These are phyloP conservation scores for Plutella xylostella DNA, from an alignment of 2,888 invertebrate species.

Conservation along the genomic window DNA sequence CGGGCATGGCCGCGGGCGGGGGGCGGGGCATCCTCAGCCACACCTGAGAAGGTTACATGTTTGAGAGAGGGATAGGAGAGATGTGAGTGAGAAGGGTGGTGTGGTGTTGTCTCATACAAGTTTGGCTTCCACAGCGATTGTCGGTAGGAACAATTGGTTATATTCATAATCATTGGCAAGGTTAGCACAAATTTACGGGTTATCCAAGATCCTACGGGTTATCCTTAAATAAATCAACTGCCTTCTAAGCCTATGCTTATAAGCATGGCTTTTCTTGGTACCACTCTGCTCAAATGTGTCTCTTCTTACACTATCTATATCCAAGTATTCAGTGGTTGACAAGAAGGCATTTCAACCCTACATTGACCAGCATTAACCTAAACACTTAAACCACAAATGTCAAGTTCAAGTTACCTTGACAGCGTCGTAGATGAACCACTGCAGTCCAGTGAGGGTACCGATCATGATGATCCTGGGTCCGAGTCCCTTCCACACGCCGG, in stretches of 20 bases:
- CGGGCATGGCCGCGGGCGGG: constrained; percentile 97
- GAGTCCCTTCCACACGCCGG: constrained; percentile 89
- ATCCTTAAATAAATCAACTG: no score
- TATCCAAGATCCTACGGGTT: neutral
- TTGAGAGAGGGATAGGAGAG: constrained; percentile 12
- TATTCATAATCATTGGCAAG: constrained; percentile 37
- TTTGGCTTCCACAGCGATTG: constrained; percentile 30
- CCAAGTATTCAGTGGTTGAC: no score
- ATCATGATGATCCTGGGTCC: constrained; percentile 96
- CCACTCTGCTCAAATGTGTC: no score
- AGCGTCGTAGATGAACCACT: constrained; percentile 98
- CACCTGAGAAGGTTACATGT: constrained; percentile 43
- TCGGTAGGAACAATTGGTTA: constrained; percentile 61
- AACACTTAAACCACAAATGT: no score
- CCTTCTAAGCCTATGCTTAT: no score
- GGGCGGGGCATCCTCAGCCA: constrained; percentile 90
- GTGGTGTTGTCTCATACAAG: neutral
- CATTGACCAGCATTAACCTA: no score
- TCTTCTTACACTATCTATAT: no score
- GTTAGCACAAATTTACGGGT: constrained; percentile 5
- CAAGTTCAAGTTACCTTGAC: no score
- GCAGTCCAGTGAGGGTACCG: constrained; percentile 93
- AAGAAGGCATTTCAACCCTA: no score
- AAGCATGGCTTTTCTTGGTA: no score
- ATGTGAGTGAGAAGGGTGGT: neutral